Evolutionary conservation across 2,113 vertebrate genomes (phyloP), one percentile per base, ranked within the genome.

Genomic region (Nymphicus hollandicus): DNA sequence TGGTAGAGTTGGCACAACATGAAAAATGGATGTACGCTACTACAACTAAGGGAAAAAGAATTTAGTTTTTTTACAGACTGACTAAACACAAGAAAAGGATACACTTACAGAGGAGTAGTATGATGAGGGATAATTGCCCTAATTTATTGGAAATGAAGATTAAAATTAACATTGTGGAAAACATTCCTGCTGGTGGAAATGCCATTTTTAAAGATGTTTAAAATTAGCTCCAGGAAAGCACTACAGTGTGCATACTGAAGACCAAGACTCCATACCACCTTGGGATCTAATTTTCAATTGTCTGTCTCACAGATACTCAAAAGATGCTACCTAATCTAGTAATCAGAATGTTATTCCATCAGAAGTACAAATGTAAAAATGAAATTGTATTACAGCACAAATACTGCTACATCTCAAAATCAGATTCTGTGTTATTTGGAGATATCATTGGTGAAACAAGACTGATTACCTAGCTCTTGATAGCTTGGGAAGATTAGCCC

Each of bases 401-500:
- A 70, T 85, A 88, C 17, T 61, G 31, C 29, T n/a, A 76, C 37
- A 80, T 68, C 70, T 83, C 60, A 88, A 85, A 96, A 83, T 55
- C 47, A 25, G 28, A 66, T 63, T 94, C 46, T 93, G 37, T 94
- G 35, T 79, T 81, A 77, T 55, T 69, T 4, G 15, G 68, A 43
- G 77, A 79, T 78, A 91, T 23, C 66, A 89, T 80, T 78, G 89
- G 61, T 77, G 69, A 91, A 93, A 91, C 20, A 52, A 77, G 91
- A 88, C 23, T 76, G 83, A 95, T 87, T 81, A 90, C 22, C 11
- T 76, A 92, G 77, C 69, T 95, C 93, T 93, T 88, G 78, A 82
- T 82, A 71, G 78, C 25, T 86, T 68, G 81, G 70, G 49, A 80
- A 88, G 85, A 91, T 86, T 84, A 93, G 56, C 60, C 53, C 66